A percentile compares a stretch with the other conserved stretches of the same genome.
Evolutionary conservation across 1,140 invertebrate genomes (phyloP).

Genomic region (Atta colombica): DNA sequence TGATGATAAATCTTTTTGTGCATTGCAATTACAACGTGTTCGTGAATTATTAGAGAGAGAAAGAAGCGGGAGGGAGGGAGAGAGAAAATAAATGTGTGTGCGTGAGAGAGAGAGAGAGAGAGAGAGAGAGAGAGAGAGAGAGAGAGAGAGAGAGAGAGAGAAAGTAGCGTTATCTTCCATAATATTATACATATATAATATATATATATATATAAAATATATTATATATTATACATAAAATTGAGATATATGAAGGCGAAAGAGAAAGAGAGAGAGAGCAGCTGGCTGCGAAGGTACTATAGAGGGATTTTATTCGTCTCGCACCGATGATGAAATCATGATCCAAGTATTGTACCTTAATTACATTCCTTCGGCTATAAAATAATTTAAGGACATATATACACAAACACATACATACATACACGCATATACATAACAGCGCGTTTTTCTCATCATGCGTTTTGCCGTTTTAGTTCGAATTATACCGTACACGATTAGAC

Average conservation of each 20-base stretch:
- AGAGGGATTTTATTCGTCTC: conserved; percentile 75
- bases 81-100: no score
- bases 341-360: conserved; percentile 86
- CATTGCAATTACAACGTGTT: conserved; percentile 40
- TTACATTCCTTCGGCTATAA: conserved; percentile 87
- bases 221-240: not conserved
- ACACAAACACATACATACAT: not conserved
- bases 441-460: conserved; percentile 68
- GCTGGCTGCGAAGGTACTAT: conserved; percentile 84
- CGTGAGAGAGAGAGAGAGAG: conserved; percentile 47
- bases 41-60: conserved; percentile 52
- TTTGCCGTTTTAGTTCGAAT: conserved; percentile 45
- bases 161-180: conserved; percentile 81
- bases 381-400: conserved; percentile 81
- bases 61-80: not conserved
- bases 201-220: conserved; percentile 51
- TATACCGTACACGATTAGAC: conserved; percentile 12
- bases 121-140: conserved; percentile 2
- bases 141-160: not conserved
- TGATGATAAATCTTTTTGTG: conserved; percentile 47
- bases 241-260: not conserved
- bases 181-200: conserved; percentile 65
- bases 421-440: conserved; percentile 64
- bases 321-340: conserved; percentile 77
- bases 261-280: conserved; percentile 71